Evolutionary conservation across 1,140 invertebrate species (phyloP).

Genomic region (Heliconius melpomene): DNA sequence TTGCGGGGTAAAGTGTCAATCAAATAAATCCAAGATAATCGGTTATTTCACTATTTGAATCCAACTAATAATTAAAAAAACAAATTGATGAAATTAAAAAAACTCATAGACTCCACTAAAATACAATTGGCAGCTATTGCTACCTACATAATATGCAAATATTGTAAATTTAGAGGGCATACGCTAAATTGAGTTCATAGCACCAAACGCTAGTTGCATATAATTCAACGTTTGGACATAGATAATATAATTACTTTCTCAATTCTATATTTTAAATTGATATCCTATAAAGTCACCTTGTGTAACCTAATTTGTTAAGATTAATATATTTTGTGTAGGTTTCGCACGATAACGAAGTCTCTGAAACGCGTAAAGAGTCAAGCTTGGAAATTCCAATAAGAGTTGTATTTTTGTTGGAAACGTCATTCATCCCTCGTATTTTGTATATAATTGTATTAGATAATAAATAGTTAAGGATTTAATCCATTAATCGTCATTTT

Average conservation of each 20-base stretch:
- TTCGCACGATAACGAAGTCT: conserved; percentile 72
- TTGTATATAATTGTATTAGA: conserved; percentile 21
- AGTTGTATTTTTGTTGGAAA: conserved; percentile 68
- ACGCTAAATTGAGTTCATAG: not conserved
- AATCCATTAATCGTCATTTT: not conserved
- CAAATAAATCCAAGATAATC: no score
- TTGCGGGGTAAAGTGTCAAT: no score
- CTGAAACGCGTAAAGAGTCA: conserved; percentile 9
- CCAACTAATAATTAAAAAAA: no score
- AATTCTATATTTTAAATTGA: not conserved
- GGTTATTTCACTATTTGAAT: no score
- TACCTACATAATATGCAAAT: not conserved
- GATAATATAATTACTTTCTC: not conserved
- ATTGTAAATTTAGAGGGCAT: not conserved
- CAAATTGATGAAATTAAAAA: no score
- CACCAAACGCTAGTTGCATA: no score
- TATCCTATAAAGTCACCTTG: conserved; percentile 8
- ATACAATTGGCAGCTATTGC: no score
- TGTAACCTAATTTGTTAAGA: conserved; percentile 38
- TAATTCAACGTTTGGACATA: not conserved
- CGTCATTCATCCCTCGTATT: conserved; percentile 67
- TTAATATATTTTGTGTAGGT: conserved; percentile 65
- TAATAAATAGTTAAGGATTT: not conserved
- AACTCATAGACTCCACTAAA: no score
- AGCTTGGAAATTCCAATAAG: conserved; percentile 52